Conservation (phyloP, 2,113 vertebrate genomes). For the Phaethon lepturus region DNA sequence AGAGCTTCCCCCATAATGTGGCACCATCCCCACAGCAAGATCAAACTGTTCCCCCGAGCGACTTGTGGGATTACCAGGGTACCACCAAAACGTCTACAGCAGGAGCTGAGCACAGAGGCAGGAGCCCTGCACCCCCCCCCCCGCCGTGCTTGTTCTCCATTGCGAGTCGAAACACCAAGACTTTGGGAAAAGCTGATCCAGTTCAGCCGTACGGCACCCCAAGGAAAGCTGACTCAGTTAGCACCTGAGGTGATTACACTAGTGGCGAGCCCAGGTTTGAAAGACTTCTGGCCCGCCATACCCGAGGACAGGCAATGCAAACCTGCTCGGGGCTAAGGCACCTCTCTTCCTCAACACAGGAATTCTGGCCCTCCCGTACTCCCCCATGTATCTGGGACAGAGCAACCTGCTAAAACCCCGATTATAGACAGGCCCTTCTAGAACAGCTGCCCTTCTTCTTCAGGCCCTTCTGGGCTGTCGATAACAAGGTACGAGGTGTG, state of each 20-base stretch:
- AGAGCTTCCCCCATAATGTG: slow-evolving; percentile 32
- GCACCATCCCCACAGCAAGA: slow-evolving; percentile 13
- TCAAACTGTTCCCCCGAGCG: neutral
- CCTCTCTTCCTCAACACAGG: neutral
- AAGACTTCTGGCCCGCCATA: neutral
- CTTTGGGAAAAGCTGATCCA: neutral
- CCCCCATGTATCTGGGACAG: neutral
- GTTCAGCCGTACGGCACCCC: neutral
- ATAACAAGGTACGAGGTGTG: neutral
- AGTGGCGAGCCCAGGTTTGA: neutral
- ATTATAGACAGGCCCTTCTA: neutral
- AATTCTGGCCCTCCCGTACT: neutral
- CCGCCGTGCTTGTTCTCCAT: neutral
- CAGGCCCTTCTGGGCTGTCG: neutral
- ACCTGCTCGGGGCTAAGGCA: neutral
- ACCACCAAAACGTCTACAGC: neutral
- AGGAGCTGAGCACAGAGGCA: neutral
- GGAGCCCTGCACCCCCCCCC: fast-evolving
- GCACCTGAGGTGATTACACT: neutral
- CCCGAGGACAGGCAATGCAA: neutral
- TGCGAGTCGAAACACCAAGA: neutral
- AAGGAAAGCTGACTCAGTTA: neutral
- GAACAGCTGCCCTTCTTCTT: neutral
- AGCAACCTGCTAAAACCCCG: neutral
- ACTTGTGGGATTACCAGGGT: neutral